These are phyloP conservation scores for Gymnocephalus cernua DNA, from an alignment of 2,113 vertebrate genomes.

Conservation along the genomic window DNA sequence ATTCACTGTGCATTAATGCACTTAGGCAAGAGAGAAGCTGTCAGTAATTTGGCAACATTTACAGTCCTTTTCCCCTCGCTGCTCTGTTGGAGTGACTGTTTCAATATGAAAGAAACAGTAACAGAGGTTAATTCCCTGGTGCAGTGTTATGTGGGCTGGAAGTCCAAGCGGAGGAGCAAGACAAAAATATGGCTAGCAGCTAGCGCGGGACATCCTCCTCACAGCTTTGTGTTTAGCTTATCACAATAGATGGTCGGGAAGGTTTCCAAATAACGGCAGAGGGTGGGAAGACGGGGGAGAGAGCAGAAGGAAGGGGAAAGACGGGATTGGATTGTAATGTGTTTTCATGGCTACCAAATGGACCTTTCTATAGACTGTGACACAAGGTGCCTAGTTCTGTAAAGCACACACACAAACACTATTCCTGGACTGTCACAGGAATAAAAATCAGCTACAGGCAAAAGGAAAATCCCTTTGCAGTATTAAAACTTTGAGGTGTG, in stretches of 20 bases:
- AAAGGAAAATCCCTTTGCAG: slow-evolving; percentile 51
- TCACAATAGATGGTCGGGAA: slow-evolving; percentile 72
- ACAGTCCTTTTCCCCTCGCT: slow-evolving; percentile 11
- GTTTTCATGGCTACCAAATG: slow-evolving; percentile 58
- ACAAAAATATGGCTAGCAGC: slow-evolving; percentile 68
- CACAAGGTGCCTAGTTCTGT: slow-evolving; percentile 41
- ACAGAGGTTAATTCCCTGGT: slow-evolving; percentile 66
- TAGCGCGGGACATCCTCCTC: slow-evolving; percentile 60
- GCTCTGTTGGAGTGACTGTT: slow-evolving; percentile 35
- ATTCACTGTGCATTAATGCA: slow-evolving; percentile 41
- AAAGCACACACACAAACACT: slow-evolving; percentile 27
- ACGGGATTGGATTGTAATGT: slow-evolving; percentile 52
- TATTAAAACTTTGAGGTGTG: slow-evolving; percentile 60
- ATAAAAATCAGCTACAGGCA: slow-evolving; percentile 35
- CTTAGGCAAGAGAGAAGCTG: slow-evolving; percentile 41
- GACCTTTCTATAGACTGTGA: slow-evolving; percentile 54
- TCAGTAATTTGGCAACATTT: slow-evolving; percentile 69
- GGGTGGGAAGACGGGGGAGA: slow-evolving; percentile 46
- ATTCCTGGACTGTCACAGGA: slow-evolving; percentile 38
- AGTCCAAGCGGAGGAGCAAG: slow-evolving; percentile 52
- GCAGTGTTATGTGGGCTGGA: slow-evolving; percentile 62
- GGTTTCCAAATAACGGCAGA: slow-evolving; percentile 66
- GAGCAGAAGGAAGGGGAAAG: slow-evolving; percentile 35
- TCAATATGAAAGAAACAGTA: slow-evolving; percentile 52
- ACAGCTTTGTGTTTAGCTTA: slow-evolving; percentile 66